Conservation (phyloP, 2,888 invertebrate species). For the Agrotis puta region DNA sequence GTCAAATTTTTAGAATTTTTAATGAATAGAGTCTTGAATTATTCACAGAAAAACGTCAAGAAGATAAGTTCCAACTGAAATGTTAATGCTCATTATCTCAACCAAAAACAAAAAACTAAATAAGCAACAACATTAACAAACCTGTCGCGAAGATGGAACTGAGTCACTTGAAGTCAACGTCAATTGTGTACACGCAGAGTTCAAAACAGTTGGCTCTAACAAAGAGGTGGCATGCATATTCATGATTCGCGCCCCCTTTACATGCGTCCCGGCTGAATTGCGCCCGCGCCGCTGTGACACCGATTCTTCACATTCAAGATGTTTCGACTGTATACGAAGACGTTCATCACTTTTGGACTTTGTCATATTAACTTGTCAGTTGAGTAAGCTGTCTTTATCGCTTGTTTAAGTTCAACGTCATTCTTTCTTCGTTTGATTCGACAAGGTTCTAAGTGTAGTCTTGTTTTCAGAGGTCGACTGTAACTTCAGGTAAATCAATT, state of each 20-base stretch:
- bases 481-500: slow-evolving; percentile 54
- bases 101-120: slow-evolving; percentile 24
- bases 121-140: slow-evolving; percentile 33
- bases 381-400: slow-evolving; percentile 13
- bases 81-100: slow-evolving; percentile 2
- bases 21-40: background rate
- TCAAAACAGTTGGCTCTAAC: slow-evolving; percentile 78
- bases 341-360: slow-evolving; percentile 26
- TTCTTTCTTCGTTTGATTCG: background rate
- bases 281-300: slow-evolving; percentile 71
- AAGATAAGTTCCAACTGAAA: background rate
- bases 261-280: slow-evolving; percentile 63
- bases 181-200: slow-evolving; percentile 75
- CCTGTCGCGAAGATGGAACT: slow-evolving; percentile 57
- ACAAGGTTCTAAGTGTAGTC: slow-evolving; percentile 29
- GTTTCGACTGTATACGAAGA: slow-evolving; percentile 66
- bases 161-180: slow-evolving; percentile 63
- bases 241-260: slow-evolving; percentile 80
- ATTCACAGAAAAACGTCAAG: background rate
- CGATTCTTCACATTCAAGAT: slow-evolving; percentile 76
- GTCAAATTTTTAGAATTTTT: background rate
- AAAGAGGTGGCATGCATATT: slow-evolving; percentile 86
- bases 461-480: slow-evolving; percentile 19
- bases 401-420: background rate
- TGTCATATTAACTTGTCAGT: slow-evolving; percentile 37